A percentile compares a stretch with the other conserved stretches of the same genome.
Evolutionary conservation across 2,113 vertebrate genomes (phyloP).

Genomic region (Cheilinus undulatus): DNA sequence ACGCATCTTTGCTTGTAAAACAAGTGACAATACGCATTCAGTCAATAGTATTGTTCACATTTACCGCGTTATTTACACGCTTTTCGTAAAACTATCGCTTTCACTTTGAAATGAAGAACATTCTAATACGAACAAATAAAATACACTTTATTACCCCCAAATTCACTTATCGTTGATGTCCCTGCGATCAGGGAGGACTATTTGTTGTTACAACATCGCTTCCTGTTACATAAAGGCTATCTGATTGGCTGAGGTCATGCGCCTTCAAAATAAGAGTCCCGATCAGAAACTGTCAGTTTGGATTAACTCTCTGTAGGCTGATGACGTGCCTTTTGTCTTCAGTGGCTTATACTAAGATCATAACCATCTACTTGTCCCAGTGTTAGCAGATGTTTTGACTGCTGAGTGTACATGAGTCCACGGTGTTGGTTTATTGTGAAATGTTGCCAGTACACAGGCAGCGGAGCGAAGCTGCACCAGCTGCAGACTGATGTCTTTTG

Average conservation of each 20-base stretch:
- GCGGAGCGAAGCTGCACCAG: background rate
- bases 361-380: background rate
- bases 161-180: too few relatives aligned
- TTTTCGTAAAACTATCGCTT: too few relatives aligned
- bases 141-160: constrained; percentile 21
- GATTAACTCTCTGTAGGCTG: background rate
- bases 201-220: constrained; percentile 39
- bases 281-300: background rate
- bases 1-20: background rate
- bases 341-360: background rate
- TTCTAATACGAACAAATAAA: too few relatives aligned
- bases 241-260: constrained; percentile 36
- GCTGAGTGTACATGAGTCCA: background rate
- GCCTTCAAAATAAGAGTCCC: constrained; percentile 48
- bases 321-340: background rate
- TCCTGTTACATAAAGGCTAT: constrained; percentile 40
- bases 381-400: background rate
- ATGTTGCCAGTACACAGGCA: background rate
- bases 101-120: too few relatives aligned
- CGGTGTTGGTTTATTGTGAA: background rate
- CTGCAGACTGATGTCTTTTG: background rate
- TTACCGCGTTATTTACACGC: background rate
- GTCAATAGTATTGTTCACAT: background rate
- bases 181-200: too few relatives aligned
- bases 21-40: background rate